phyloP scores from a whole-genome alignment of 2,113 vertebrate genomes.

The Lasiurus borealis region DNA sequence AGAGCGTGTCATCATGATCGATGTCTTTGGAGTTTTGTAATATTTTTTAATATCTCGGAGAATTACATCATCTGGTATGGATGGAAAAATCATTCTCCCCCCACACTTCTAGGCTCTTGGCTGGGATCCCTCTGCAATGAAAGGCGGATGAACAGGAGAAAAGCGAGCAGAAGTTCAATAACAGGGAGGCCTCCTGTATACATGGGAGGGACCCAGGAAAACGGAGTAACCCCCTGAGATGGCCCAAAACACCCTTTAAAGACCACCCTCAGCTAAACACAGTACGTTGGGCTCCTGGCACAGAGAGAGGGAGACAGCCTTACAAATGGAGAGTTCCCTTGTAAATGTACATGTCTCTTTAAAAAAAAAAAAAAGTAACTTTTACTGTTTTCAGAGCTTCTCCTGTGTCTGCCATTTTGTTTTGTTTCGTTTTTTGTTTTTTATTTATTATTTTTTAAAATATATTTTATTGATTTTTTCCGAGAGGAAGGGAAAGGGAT shows the following conservation, averaged over 20 bases:
- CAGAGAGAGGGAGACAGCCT: neutral
- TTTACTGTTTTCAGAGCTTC: slow-evolving; percentile 19
- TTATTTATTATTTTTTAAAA: too few relatives aligned
- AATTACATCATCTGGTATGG: neutral
- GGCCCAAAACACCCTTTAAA: neutral
- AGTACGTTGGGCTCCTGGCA: neutral
- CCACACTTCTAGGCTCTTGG: neutral
- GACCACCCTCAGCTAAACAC: neutral
- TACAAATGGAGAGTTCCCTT: neutral
- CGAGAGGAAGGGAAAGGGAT: too few relatives aligned
- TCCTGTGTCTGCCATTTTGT: neutral
- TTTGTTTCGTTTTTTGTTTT: too few relatives aligned
- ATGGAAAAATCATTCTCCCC: neutral
- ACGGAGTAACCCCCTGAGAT: neutral
- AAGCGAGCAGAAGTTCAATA: slow-evolving; percentile 7
- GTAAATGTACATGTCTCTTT: neutral
- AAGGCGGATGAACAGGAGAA: slow-evolving; percentile 7
- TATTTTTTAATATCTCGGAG: slow-evolving; percentile 7
- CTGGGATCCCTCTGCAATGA: neutral
- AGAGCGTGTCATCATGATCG: neutral
- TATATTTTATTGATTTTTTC: too few relatives aligned
- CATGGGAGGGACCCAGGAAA: neutral
- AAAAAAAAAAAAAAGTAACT: neutral
- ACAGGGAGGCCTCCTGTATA: neutral
- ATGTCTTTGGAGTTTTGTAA: slow-evolving; percentile 41